phyloP scores from a whole-genome alignment of 1,140 invertebrate species.

The Bombus fervidus region DNA sequence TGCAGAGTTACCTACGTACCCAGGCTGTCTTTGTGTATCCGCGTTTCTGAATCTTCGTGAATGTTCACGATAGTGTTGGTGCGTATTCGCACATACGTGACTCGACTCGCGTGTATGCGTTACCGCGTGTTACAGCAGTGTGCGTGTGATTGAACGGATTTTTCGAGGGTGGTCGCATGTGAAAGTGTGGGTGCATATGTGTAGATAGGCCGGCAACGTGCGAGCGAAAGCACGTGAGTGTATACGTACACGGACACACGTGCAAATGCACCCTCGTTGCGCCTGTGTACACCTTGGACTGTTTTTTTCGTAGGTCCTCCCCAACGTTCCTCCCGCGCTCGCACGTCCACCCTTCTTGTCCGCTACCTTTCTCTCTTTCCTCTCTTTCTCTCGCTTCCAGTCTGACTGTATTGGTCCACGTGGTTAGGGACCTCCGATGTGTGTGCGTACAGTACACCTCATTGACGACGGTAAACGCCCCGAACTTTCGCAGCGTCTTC shows the following conservation, averaged over 20 bases:
- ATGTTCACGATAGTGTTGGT: constrained; percentile 29
- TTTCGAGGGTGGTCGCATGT: constrained; percentile 62
- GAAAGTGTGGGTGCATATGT: background rate
- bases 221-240: constrained; percentile 20
- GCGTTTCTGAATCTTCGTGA: constrained; percentile 66
- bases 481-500: constrained; percentile 55
- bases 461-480: constrained; percentile 66
- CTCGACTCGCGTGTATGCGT: constrained; percentile 19
- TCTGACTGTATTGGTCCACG: constrained; percentile 56
- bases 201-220: background rate
- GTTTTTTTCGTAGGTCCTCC: constrained; percentile 52
- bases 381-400: background rate
- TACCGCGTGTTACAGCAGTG: constrained; percentile 14
- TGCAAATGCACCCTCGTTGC: constrained; percentile 19
- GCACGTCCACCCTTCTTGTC: background rate
- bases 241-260: constrained; percentile 10
- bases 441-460: constrained; percentile 53
- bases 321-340: background rate
- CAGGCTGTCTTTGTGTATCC: constrained; percentile 66
- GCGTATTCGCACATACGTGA: constrained; percentile 35
- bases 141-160: constrained; percentile 64
- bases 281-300: constrained; percentile 60
- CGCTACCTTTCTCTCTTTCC: background rate
- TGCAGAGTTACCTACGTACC: constrained; percentile 64
- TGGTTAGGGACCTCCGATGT: constrained; percentile 25